Conservation (phyloP, 2,888 invertebrate species). For the Petrolisthes manimaculis region DNA sequence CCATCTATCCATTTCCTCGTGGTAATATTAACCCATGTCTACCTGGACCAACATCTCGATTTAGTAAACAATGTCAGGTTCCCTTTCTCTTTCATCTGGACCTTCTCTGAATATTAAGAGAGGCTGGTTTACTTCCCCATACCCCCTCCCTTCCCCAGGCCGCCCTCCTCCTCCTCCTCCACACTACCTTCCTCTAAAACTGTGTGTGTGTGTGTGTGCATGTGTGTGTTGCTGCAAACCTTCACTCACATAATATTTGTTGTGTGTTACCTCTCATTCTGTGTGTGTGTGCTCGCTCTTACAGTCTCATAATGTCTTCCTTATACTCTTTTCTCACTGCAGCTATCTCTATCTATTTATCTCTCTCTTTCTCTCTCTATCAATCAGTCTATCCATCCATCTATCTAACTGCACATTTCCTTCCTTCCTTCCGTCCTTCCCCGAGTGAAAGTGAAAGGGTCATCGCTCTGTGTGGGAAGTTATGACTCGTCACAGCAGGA, state of each 20-base stretch:
- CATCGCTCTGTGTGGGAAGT: not conserved
- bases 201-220: not conserved
- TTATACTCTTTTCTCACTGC: not conserved
- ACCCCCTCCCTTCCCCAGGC: not conserved
- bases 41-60: too few species aligned
- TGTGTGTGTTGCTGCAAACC: too few species aligned
- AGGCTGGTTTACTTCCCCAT: not conserved
- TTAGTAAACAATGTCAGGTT: too few species aligned
- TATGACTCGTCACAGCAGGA: not conserved
- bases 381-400: too few species aligned
- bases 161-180: not conserved
- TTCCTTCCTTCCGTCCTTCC: not conserved
- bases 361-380: not conserved
- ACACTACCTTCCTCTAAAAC: not conserved
- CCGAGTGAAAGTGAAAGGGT: constrained; percentile 13
- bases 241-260: too few species aligned
- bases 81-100: not conserved
- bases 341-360: not conserved
- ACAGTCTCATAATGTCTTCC: not conserved
- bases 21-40: too few species aligned
- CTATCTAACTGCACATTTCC: not conserved
- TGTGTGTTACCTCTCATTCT: not conserved
- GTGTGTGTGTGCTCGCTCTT: too few species aligned
- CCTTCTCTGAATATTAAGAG: too few species aligned
- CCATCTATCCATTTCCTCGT: too few species aligned